Evolutionary conservation across 53 echinoderm and acorn worm genomes (phyloP).

Genomic region (Hippasteria phrygiana): DNA sequence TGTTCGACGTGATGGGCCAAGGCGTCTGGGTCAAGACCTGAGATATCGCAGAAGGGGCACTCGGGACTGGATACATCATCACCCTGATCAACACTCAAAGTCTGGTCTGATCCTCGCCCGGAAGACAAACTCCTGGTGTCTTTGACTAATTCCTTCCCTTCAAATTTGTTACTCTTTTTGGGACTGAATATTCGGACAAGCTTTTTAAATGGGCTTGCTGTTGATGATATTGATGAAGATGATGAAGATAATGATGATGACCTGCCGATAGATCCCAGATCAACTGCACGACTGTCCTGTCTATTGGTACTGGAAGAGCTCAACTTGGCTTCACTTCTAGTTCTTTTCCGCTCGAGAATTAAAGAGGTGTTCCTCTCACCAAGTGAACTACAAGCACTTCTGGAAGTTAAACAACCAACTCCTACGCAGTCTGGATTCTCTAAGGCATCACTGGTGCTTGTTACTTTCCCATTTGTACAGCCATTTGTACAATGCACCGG

Average conservation of each 20-base stretch:
- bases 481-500: background rate
- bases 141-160: constrained; percentile 13
- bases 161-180: constrained; percentile 15
- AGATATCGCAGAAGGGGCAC: constrained; percentile 57
- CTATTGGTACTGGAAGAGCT: constrained; percentile 7
- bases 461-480: background rate
- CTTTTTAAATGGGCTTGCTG: constrained; percentile 48
- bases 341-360: constrained; percentile 28
- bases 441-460: background rate
- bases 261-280: background rate
- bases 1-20: constrained; percentile 48
- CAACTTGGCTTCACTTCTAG: constrained; percentile 31
- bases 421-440: background rate
- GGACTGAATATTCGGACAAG: constrained; percentile 42
- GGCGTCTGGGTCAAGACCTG: constrained; percentile 29
- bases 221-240: background rate
- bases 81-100: background rate
- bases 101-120: background rate
- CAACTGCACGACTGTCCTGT: constrained; percentile 9
- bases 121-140: background rate
- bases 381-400: background rate
- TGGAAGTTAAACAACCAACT: background rate
- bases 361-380: background rate
- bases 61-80: constrained; percentile 48
- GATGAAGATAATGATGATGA: background rate